These are phyloP conservation scores for Oscheius sp. DNA, from an alignment of 2,888 invertebrate species.

Conservation along the genomic window DNA sequence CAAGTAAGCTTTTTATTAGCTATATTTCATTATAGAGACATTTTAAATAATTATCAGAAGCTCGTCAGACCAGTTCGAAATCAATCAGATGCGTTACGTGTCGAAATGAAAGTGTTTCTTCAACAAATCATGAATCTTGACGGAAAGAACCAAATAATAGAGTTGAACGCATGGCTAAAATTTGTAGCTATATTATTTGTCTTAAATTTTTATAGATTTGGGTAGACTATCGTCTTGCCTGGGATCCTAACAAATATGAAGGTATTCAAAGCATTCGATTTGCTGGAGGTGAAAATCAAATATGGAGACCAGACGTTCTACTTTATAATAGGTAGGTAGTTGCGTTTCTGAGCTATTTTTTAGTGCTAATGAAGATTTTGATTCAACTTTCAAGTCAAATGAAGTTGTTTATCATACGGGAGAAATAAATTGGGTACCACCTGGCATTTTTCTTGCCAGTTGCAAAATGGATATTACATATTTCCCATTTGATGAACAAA, in stretches of 20 bases:
- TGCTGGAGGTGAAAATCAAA: conserved; percentile 57
- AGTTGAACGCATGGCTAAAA: conserved; percentile 65
- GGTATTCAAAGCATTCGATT: conserved; percentile 59
- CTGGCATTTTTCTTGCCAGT: conserved; percentile 55
- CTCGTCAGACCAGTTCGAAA: conserved; percentile 58
- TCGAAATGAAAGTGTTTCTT: conserved; percentile 61
- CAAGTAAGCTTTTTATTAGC: conserved; percentile 29
- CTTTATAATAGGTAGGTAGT: conserved; percentile 58
- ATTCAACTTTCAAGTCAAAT: conserved; percentile 61
- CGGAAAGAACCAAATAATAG: conserved; percentile 64
- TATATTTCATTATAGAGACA: conserved; percentile 45
- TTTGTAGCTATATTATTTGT: conserved; percentile 39
- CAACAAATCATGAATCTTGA: conserved; percentile 63
- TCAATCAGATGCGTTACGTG: conserved; percentile 46
- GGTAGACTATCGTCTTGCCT: conserved; percentile 56
- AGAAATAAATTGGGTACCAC: conserved; percentile 64
- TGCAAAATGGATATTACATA: conserved; percentile 63
- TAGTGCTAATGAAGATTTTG: conserved; percentile 63
- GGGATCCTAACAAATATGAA: conserved; percentile 61
- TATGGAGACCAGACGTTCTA: conserved; percentile 62
- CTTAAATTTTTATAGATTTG: conserved; percentile 43
- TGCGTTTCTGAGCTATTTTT: neutral
- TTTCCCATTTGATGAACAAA: conserved; percentile 63
- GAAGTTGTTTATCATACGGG: conserved; percentile 62
- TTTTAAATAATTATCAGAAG: conserved; percentile 52